phyloP scores from a whole-genome alignment of 2,888 invertebrate species.

The Heteromyza rotundicornis region DNA sequence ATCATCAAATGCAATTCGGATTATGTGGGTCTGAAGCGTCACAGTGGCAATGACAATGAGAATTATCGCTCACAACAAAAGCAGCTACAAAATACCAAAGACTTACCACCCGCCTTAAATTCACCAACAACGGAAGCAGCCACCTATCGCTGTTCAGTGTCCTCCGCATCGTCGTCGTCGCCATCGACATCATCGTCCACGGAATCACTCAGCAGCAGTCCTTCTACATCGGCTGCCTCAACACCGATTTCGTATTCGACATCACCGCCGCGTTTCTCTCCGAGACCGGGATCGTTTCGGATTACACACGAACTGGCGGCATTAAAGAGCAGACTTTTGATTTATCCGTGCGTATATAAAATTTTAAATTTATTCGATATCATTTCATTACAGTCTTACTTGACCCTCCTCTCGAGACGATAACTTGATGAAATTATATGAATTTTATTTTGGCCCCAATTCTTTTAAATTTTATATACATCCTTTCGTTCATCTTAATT shows the following conservation, averaged over 20 bases:
- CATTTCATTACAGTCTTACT: not conserved
- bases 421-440: too few relatives aligned
- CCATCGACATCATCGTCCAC: constrained; percentile 31
- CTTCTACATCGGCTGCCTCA: constrained; percentile 39
- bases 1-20: constrained; percentile 36
- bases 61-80: too few relatives aligned
- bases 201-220: constrained; percentile 40
- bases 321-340: constrained; percentile 63
- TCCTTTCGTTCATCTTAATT: too few relatives aligned
- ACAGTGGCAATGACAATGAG: constrained; percentile 13
- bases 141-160: not conserved
- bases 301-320: constrained; percentile 65
- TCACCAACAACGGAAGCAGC: constrained; percentile 1
- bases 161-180: constrained; percentile 3
- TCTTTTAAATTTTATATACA: too few relatives aligned
- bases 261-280: constrained; percentile 40
- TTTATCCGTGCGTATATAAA: constrained; percentile 64
- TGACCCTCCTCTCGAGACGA: not conserved
- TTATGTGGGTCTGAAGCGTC: constrained; percentile 30
- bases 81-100: constrained; percentile 18
- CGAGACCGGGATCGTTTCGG: constrained; percentile 14
- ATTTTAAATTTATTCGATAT: constrained; percentile 6
- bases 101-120: constrained; percentile 14
- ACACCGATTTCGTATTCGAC: constrained; percentile 49
- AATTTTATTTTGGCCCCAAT: too few relatives aligned